These are phyloP conservation scores for Melozone crissalis DNA, from an alignment of 2,113 vertebrate species.

Conservation along the genomic window DNA sequence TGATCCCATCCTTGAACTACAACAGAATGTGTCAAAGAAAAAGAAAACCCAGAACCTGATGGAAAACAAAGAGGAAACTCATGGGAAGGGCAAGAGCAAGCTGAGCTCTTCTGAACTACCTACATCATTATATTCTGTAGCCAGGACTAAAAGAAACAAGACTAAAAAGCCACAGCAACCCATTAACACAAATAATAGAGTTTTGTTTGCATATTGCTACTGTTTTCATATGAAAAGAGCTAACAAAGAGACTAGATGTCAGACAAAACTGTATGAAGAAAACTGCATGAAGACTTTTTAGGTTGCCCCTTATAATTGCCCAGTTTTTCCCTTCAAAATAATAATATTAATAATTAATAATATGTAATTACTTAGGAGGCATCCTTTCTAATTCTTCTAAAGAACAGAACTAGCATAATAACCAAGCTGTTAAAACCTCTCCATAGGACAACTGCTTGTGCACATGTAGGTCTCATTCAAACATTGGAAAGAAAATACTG, in stretches of 20 bases:
- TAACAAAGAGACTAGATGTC: not conserved
- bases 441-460: not conserved
- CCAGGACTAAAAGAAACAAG: not conserved
- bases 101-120: not conserved
- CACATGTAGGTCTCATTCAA: not conserved
- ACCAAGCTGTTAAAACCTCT: not conserved
- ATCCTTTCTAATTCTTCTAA: not conserved
- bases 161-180: not conserved
- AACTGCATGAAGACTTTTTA: not conserved
- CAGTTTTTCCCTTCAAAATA: not conserved
- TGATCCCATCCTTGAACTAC: not conserved
- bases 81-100: not conserved
- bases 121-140: not conserved
- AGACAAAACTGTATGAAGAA: not conserved
- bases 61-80: not conserved
- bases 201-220: not conserved
- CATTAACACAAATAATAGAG: not conserved
- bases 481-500: not conserved
- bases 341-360: not conserved
- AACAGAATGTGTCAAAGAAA: not conserved
- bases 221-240: not conserved
- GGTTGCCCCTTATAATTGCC: not conserved
- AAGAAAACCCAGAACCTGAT: not conserved
- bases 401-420: not conserved
- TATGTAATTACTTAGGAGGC: not conserved